Percentiles rank a stretch among this genome's conserved stretches.
Evolutionary conservation across 2,888 invertebrate genomes (phyloP).

Genomic region (Cremastinae sp.): DNA sequence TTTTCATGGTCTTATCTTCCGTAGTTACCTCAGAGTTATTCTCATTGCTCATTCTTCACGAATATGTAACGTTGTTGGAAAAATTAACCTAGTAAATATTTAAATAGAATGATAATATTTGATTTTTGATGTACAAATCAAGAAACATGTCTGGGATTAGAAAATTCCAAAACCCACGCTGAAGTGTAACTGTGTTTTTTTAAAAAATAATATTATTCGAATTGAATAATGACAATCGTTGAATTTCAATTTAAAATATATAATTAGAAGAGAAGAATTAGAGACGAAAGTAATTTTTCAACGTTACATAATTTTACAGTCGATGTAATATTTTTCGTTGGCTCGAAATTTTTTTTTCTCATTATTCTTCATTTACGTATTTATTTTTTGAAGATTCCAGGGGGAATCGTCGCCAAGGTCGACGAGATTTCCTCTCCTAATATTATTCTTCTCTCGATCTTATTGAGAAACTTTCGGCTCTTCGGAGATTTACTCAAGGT

Average conservation of each 20-base stretch:
- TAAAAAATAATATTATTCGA: no score
- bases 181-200: no score
- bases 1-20: background rate
- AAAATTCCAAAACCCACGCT: constrained; percentile 14
- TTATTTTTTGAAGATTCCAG: constrained; percentile 7
- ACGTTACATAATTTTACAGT: background rate
- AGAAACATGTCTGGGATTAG: no score
- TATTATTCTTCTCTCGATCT: constrained; percentile 1
- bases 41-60: no score
- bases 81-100: no score
- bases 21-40: background rate
- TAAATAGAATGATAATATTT: background rate
- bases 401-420: constrained; percentile 20
- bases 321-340: background rate
- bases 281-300: background rate
- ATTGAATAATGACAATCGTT: no score
- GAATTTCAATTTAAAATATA: no score
- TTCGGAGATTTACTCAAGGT: background rate
- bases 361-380: constrained; percentile 6
- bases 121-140: background rate
- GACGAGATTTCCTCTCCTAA: constrained; percentile 6
- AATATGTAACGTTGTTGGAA: no score
- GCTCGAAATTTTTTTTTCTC: background rate
- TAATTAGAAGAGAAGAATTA: no score
- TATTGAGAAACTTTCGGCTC: constrained; percentile 15